phyloP scores from a whole-genome alignment of 2,113 vertebrate species.

The Trinectes maculatus region DNA sequence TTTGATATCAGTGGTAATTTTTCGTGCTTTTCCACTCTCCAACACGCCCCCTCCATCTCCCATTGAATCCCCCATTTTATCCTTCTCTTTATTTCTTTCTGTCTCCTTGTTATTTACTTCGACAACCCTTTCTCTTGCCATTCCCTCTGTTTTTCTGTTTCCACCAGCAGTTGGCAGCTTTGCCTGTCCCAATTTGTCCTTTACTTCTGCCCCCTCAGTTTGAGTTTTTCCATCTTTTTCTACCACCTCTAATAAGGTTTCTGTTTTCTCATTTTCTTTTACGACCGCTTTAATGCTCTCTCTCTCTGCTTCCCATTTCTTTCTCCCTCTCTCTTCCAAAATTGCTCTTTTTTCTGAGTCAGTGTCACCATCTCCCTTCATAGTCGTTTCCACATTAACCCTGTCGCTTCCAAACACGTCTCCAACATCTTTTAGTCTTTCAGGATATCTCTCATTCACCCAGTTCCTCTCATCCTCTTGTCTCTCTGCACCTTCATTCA shows the following conservation, averaged over 20 bases:
- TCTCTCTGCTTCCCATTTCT: slow-evolving; percentile 37
- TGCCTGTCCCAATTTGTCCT: slow-evolving; percentile 19
- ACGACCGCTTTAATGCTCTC: slow-evolving; percentile 16
- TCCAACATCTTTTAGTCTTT: slow-evolving; percentile 29
- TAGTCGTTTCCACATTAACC: slow-evolving; percentile 81
- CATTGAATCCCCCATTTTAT: neutral
- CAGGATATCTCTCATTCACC: slow-evolving; percentile 46
- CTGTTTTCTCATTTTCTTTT: slow-evolving; percentile 47
- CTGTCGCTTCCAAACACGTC: slow-evolving; percentile 50
- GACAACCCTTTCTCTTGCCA: slow-evolving; percentile 21
- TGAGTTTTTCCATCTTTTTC: slow-evolving; percentile 46
- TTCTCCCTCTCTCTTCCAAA: slow-evolving; percentile 35
- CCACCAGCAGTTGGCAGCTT: slow-evolving; percentile 31
- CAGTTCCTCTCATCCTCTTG: slow-evolving; percentile 33
- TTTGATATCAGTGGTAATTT: slow-evolving; percentile 23
- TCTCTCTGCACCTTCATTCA: slow-evolving; percentile 24
- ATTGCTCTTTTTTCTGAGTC: slow-evolving; percentile 9
- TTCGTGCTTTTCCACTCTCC: slow-evolving; percentile 33
- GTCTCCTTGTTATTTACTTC: slow-evolving; percentile 56
- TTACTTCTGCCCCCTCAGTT: slow-evolving; percentile 22
- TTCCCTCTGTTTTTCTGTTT: slow-evolving; percentile 24
- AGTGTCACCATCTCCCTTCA: slow-evolving; percentile 46
- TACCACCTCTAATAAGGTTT: slow-evolving; percentile 14
- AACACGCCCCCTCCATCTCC: slow-evolving; percentile 3
- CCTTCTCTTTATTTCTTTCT: slow-evolving; percentile 11